Percentiles rank a stretch among this genome's conserved stretches.
These are phyloP conservation scores for Amniataba percoides DNA, from an alignment of 2,797 vertebrate species.

Conservation along the genomic window DNA sequence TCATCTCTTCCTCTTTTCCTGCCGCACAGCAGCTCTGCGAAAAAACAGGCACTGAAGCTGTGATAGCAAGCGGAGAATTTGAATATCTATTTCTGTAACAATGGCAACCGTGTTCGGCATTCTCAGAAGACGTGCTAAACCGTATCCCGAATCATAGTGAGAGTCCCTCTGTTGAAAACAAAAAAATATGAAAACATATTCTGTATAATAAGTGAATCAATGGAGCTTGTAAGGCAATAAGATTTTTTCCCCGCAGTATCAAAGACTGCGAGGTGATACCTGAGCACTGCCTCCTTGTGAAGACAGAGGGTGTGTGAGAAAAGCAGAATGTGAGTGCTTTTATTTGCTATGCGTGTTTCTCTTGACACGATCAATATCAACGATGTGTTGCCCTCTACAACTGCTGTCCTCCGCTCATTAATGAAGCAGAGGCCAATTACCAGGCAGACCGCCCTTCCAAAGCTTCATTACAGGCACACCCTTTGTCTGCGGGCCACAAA, in stretches of 20 bases:
- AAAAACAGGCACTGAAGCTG: conserved; percentile 59
- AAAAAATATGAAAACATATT: conserved; percentile 71
- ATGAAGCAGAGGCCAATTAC: conserved; percentile 63
- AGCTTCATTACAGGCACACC: conserved; percentile 56
- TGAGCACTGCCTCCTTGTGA: conserved; percentile 18
- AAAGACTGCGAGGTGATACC: conserved; percentile 27
- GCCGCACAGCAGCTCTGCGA: conserved; percentile 66
- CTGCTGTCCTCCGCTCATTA: conserved; percentile 74
- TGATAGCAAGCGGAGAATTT: conserved; percentile 59
- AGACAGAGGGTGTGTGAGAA: conserved; percentile 20
- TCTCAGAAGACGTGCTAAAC: conserved; percentile 68
- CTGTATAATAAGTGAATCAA: conserved; percentile 63
- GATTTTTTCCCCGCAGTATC: conserved; percentile 34
- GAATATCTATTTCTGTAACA: conserved; percentile 72
- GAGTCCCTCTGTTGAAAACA: conserved; percentile 57
- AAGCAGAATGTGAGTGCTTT: conserved; percentile 28
- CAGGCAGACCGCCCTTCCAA: conserved; percentile 29
- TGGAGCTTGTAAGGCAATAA: conserved; percentile 58
- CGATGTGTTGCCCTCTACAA: conserved; percentile 57
- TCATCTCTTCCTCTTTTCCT: conserved; percentile 59
- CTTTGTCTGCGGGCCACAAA: conserved; percentile 46
- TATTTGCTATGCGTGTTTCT: conserved; percentile 50
- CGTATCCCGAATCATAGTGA: conserved; percentile 42
- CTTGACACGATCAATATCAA: conserved; percentile 66
- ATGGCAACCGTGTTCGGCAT: conserved; percentile 57